A percentile compares a stretch with the other conserved stretches of the same genome.
These are phyloP conservation scores for Pipistrellus kuhlii DNA, from an alignment of 2,797 vertebrate genomes.

Conservation along the genomic window DNA sequence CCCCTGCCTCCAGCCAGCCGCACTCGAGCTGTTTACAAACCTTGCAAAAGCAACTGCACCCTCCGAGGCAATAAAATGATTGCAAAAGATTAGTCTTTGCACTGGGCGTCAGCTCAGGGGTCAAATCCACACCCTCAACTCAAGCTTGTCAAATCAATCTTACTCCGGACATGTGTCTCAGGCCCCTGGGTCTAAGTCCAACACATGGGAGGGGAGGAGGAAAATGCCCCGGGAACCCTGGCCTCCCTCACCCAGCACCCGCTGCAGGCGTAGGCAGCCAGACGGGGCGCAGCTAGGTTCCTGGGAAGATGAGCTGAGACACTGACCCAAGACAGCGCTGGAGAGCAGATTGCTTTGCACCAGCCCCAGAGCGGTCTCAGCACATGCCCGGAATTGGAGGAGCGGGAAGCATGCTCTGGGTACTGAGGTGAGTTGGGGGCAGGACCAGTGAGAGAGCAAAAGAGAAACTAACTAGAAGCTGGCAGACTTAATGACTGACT, in stretches of 20 bases:
- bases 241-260: background rate
- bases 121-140: background rate
- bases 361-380: background rate
- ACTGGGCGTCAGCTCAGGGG: background rate
- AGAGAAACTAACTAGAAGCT: background rate
- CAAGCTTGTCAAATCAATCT: background rate
- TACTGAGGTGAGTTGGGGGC: background rate
- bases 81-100: background rate
- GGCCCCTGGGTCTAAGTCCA: background rate
- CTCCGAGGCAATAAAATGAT: constrained; percentile 4
- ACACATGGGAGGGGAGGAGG: background rate
- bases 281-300: background rate
- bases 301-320: background rate
- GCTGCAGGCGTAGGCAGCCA: background rate
- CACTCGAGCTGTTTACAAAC: background rate
- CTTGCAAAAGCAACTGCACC: background rate
- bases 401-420: background rate
- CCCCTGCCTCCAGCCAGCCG: background rate
- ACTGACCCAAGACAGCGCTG: accelerated
- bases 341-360: background rate
- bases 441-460: background rate
- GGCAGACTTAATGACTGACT: background rate
- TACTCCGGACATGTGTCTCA: background rate
- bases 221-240: background rate
- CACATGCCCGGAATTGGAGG: background rate